Evolutionary conservation across 1,140 invertebrate genomes (phyloP).

Genomic region (Cotesia typhae): DNA sequence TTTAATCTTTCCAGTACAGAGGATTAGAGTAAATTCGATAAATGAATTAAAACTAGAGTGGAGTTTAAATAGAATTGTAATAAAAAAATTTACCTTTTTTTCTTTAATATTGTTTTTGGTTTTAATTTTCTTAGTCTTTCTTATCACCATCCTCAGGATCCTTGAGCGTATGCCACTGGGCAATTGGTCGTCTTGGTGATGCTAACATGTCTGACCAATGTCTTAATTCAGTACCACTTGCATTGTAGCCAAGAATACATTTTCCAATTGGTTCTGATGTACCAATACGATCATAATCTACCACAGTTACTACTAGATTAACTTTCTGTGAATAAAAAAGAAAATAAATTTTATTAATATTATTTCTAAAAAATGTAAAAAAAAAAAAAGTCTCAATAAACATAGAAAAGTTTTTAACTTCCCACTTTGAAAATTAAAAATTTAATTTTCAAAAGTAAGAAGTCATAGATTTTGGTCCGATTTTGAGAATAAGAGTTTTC

Average conservation of each 20-base stretch:
- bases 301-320: slow-evolving; percentile 96
- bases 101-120: slow-evolving; percentile 43
- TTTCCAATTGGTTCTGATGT: slow-evolving; percentile 99
- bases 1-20: too few relatives aligned
- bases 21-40: too few relatives aligned
- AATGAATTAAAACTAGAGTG: too few relatives aligned
- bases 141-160: slow-evolving; percentile 94
- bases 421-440: too few relatives aligned
- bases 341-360: not conserved
- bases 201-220: slow-evolving; percentile 99
- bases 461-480: too few relatives aligned
- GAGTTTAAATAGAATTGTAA: slow-evolving; percentile 5
- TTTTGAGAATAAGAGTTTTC: too few relatives aligned
- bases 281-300: slow-evolving; percentile 99
- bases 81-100: slow-evolving; percentile 22
- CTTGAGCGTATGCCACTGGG: slow-evolving; percentile 99
- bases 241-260: slow-evolving; percentile 96
- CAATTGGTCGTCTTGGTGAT: slow-evolving; percentile 96
- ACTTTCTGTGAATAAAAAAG: slow-evolving; percentile 85
- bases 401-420: too few relatives aligned
- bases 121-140: slow-evolving; percentile 75
- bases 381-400: too few relatives aligned
- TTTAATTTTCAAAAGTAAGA: too few relatives aligned
- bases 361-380: too few relatives aligned
- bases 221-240: slow-evolving; percentile 94